Base-by-base conservation (phyloP, 2,797 vertebrate genomes). In the Pristis pectinata region DNA sequence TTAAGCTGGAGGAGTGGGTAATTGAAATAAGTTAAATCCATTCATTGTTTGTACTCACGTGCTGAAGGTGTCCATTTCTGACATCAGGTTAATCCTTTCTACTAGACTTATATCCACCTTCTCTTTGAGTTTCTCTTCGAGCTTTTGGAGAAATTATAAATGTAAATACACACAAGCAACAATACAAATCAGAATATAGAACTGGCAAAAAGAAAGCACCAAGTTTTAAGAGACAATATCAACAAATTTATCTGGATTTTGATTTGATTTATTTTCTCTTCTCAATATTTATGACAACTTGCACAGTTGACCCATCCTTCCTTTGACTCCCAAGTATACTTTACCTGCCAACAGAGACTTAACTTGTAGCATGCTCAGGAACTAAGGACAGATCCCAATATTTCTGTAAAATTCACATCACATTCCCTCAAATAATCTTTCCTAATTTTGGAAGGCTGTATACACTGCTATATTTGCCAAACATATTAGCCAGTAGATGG, bases 1-100 rank as follows among this genome's bases (percentile, higher is more conserved):
- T 91, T 67, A 41, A 67, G 91, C 34, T n/a, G 11, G 19, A 64
- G 87, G 10, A 91, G n/a, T 24, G 61, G 61, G 9, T 37, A 22
- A 10, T 3, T 19, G 76, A 76, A 56, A 61, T 30, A 8, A 17
- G 44, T 72, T 64, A 49, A 64, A 27, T 67, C 0, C 2, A 61
- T 61, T 44, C 19, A 93, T 11, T 56, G 41, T 44, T 94, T 56
- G 30, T 76, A 91, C 98, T 2, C 98, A 99, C 99, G 98, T 98
- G 98, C 99, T 99, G 96, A 99, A 99, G 0, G 99, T 99, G 96
- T 99, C 99, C 98, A 99, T 99, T 97, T 99, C 99, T 94, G 98
- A 98, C 0, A 98, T 98, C 96, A 99, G 97, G 96, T 99, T 99
- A 95, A 99, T 99, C 95, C 98, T 98, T 95, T 99, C 99, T 95